Evolutionary conservation across 2,797 vertebrate species (phyloP), one percentile per base, ranked within the genome.

Genomic region (Ptychobarbus kaznakovi): DNA sequence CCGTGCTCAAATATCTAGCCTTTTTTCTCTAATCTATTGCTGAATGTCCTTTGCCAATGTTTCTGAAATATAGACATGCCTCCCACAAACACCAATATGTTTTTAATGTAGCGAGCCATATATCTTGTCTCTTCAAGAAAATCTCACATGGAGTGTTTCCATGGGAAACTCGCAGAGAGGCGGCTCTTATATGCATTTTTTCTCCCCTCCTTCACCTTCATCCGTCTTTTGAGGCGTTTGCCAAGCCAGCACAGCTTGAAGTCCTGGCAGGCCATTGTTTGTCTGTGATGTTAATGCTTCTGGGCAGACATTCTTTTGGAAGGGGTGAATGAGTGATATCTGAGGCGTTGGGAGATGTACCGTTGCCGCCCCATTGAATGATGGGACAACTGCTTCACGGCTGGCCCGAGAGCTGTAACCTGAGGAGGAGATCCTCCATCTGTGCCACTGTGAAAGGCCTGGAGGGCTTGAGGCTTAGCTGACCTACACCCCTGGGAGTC

Each of bases 261-360:
- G 78, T 84, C 84, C 85, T 83, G 87, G 88, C 88, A 86, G 90
- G 69, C 86, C 83, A 86, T 86, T 89, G 86, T 86, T 86, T 90
- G 87, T 84, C 83, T 72, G 81, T 88, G 86, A 89, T 85, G 87
- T 82, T 87, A 89, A 90, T 89, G 85, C 89, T 87, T 90, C 84
- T 90, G 89, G 87, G 88, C 87, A 87, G 83, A 89, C 87, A 81
- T 86, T 87, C 70, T 75, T 89, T 82, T 63, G 58, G 90, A 91
- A 91, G 91, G 69, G 89, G 90, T 91, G 92, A 93, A 91, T 93
- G 92, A 93, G 92, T 93, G 92, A 94, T 93, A 93, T 93, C 90
- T 92, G 91, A 88, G 91, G 91, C 90, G 85, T 77, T 86, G 72
- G 86, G 77, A 86, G 86, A 88, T 89, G 86, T 90, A 87, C 86